Base-by-base conservation (phyloP, 2,113 vertebrate species). In the Podarcis raffonei region DNA sequence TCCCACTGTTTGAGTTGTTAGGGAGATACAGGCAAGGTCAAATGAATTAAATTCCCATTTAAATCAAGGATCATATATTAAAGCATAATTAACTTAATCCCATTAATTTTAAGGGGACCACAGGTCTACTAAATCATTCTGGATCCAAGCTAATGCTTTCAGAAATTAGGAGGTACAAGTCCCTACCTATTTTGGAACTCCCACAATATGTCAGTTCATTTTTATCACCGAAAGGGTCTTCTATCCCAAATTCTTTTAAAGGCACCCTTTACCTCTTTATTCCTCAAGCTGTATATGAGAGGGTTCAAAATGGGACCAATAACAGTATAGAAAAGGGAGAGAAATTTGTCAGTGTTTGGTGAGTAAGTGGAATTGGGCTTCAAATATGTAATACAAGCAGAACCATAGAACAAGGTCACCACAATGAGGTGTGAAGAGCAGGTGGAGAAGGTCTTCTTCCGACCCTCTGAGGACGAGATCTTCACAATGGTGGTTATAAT, bases 301-400 rank as follows among this genome's bases (percentile, higher is more conserved):
- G 93, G 94, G 27, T 94, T 95, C 81, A 95, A 91, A 91, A 93
- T 81, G 42, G 93, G 94, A 9, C 91, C 89, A 69, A 95, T 48
- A 86, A 94, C 72, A 2, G 94, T 95, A 9, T 94, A 94, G 89
- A 95, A 94, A 39, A 92, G 89, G 0, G 95, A 95, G 37, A 94
- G 92, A 84, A 90, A 93, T 30, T 94, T 94, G 87, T 94, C 95
- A 22, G 25, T 42, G 37, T 82, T 42, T n/a, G 86, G 53, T 20
- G 27, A 82, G 15, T 75, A 82, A 32, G 69, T 82, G 25, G 86
- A 87, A 75, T 87, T 82, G 13, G 86, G 86, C 12, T 87, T 87
- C 68, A 87, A 42, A 20, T 87, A 87, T 1, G 15, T 82, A 65
- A 75, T 82, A 13, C 68, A 81, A 42, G 16, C 86, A 74, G 86